A percentile compares a stretch with the other conserved stretches of the same genome.
Conservation (phyloP, 2,797 vertebrate species). For the Novumbra hubbsi region DNA sequence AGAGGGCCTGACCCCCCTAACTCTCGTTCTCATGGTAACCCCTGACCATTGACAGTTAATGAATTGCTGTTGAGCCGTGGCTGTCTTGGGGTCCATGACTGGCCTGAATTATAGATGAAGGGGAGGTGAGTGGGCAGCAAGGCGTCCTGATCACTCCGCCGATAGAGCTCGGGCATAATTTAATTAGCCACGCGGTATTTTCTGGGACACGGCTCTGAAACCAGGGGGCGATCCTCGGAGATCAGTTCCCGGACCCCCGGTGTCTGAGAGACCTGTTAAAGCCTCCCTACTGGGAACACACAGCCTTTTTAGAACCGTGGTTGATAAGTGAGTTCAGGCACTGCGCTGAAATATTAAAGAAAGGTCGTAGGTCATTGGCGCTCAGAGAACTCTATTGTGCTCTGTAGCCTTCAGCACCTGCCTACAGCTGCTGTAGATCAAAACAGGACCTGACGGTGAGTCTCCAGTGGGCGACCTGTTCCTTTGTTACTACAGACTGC, state of each 20-base stretch:
- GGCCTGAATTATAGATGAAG: constrained; percentile 26
- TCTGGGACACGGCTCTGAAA: constrained; percentile 35
- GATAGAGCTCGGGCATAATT: constrained; percentile 36
- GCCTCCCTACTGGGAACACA: neutral
- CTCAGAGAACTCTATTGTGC: constrained; percentile 17
- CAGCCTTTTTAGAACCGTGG: constrained; percentile 9
- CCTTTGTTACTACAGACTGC: constrained; percentile 1
- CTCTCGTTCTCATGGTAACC: constrained; percentile 46
- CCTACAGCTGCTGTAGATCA: constrained; percentile 13
- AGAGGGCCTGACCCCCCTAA: constrained; percentile 24
- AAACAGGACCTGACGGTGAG: constrained; percentile 29
- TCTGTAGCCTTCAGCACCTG: constrained; percentile 18
- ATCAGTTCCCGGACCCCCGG: neutral
- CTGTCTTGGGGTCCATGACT: neutral
- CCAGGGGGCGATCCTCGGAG: constrained; percentile 10
- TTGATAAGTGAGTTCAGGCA: constrained; percentile 20
- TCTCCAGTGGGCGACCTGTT: constrained; percentile 1
- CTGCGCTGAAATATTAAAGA: constrained; percentile 33
- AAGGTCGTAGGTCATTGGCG: constrained; percentile 34
- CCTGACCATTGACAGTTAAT: constrained; percentile 28
- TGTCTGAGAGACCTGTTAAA: neutral
- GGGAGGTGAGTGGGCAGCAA: constrained; percentile 25
- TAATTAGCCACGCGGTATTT: constrained; percentile 49
- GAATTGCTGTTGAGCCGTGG: constrained; percentile 11
- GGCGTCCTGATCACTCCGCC: constrained; percentile 36